Base-by-base conservation (phyloP, 1,140 invertebrate species). In the Aphelinus atriplicis region DNA sequence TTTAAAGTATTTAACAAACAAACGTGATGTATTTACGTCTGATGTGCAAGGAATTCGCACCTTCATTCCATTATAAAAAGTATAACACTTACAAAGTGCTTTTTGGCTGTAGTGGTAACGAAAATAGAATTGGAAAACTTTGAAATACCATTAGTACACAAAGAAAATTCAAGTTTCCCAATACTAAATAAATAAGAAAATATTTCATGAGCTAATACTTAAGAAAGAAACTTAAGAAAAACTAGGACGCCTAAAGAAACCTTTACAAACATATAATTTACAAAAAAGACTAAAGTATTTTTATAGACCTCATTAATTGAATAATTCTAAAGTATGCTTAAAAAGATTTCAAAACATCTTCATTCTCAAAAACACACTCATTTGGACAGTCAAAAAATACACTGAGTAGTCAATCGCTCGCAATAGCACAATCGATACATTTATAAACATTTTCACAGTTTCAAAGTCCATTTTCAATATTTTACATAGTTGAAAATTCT, bases 381-480 rank as follows among this genome's bases (percentile, higher is more conserved):
- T 57, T 62, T 56, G 46, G 45, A 47, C 68, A 71, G 63, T 67
- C 56, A 67, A 67, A 50, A 76, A 76, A 61, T 71, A 62, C 75
- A 71, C 63, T 62, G 7, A 56, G 51, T 61, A 66, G 56, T 76
- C 64, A 76, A 62, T 67, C 56, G 71, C 53, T 67, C 43, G 42
- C 58, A 68, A 67, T 71, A 71, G 45, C 70, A 71, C 50, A 48
- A 76, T 61, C 47, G 66, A 66, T 62, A 66, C 67, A 71, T 75
- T 71, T 62, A 76, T 42, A 72, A 71, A 76, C 51, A 46, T 50
- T 62, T 70, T 71, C 56, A 70, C 61, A 71, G 55, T 66, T 76
- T 76, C 66, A 71, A 64, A 67, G 63, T 71, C 43, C 62, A 67
- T 66, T 64, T 76, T 68, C 45, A 64, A 70, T 58, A 45, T 62